Evolutionary conservation across 1,140 invertebrate genomes (phyloP).

Genomic region (Drosophila dunni): DNA sequence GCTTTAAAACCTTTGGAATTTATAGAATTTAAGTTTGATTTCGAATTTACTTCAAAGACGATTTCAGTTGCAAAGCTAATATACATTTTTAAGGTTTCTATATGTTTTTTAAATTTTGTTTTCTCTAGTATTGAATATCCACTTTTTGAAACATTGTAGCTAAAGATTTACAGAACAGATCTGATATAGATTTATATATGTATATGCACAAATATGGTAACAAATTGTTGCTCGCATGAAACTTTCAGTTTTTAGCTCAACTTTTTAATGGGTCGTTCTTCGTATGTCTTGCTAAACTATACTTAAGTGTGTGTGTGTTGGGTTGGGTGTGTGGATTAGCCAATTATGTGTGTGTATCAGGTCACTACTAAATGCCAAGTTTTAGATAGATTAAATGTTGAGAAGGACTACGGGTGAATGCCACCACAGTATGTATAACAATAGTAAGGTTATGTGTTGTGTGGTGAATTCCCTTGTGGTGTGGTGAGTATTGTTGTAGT

Average conservation of each 20-base stretch:
- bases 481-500: constrained; percentile 25
- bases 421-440: constrained; percentile 7
- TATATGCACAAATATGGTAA: constrained; percentile 7
- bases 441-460: constrained; percentile 4
- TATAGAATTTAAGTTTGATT: neutral
- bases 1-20: neutral
- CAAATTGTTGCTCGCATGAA: constrained; percentile 66
- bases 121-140: no score
- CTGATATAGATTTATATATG: neutral
- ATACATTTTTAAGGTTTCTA: no score
- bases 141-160: no score
- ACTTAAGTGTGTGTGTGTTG: constrained; percentile 18
- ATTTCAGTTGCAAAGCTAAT: no score
- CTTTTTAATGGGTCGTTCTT: constrained; percentile 32
- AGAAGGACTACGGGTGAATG: constrained; percentile 8
- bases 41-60: no score
- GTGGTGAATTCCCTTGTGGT: constrained; percentile 26
- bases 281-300: constrained; percentile 58
- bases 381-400: constrained; percentile 7
- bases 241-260: neutral
- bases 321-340: constrained; percentile 6
- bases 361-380: neutral
- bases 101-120: no score
- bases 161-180: neutral
- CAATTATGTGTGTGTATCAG: constrained; percentile 25